Evolutionary conservation across 2,113 vertebrate genomes (phyloP).

Genomic region (Tachycineta bicolor): DNA sequence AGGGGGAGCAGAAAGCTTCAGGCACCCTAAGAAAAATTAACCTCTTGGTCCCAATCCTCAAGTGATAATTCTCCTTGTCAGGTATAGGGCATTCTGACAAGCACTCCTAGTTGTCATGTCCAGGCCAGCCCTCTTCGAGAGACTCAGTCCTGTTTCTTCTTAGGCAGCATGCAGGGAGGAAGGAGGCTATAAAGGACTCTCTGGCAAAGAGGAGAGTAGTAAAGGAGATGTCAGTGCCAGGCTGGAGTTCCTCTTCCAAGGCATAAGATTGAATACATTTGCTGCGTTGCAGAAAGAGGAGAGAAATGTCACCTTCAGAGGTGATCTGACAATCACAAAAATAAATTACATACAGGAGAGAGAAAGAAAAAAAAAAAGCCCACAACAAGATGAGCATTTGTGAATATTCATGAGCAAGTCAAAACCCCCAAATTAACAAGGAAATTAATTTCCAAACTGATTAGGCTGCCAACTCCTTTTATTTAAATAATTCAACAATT

Average conservation of each 20-base stretch:
- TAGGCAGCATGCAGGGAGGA: not conserved
- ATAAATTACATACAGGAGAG: constrained; percentile 12
- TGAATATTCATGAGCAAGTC: constrained; percentile 72
- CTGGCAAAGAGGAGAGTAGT: not conserved
- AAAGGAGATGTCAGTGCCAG: not conserved
- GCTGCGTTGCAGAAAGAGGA: not conserved
- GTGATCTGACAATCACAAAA: constrained; percentile 63
- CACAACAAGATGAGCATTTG: constrained; percentile 7
- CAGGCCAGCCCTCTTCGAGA: not conserved
- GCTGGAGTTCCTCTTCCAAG: not conserved
- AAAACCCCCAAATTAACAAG: constrained; percentile 64
- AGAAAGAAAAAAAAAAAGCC: not conserved
- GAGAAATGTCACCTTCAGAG: constrained; percentile 68
- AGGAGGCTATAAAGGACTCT: not conserved
- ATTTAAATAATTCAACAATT: constrained; percentile 70
- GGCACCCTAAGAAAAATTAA: not conserved
- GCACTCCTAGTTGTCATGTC: not conserved
- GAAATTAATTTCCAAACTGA: constrained; percentile 73
- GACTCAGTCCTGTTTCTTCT: not conserved
- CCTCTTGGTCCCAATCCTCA: not conserved
- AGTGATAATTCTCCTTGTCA: not conserved
- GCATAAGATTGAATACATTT: not conserved
- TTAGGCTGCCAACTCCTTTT: constrained; percentile 68
- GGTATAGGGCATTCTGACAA: not conserved
- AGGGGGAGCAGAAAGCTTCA: not conserved